Percentiles rank a stretch among this genome's conserved stretches.
Conservation (phyloP, 2,113 vertebrate genomes). For the Abramis brama region DNA sequence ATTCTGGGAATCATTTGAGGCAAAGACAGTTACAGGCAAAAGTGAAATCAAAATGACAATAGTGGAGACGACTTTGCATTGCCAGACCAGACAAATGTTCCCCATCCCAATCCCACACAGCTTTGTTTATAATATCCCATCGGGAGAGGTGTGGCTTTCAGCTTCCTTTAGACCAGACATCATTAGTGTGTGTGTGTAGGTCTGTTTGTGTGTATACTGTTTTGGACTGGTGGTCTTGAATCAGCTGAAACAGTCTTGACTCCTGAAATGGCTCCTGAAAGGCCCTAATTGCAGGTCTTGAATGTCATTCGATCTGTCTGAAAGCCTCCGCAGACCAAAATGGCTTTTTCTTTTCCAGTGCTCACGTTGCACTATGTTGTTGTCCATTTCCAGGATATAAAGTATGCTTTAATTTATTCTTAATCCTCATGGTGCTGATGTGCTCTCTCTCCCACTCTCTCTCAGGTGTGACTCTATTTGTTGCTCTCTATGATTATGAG, state of each 20-base stretch:
- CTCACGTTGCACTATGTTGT: background rate
- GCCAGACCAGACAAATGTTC: background rate
- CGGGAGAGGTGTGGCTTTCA: background rate
- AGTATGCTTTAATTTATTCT: background rate
- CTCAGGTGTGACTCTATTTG: conserved; percentile 95
- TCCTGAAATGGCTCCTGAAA: background rate
- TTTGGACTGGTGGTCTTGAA: background rate
- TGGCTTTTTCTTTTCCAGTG: conserved; percentile 1
- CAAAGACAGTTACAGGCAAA: background rate
- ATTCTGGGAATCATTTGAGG: background rate
- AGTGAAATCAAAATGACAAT: background rate
- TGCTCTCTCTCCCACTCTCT: background rate
- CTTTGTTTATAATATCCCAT: background rate
- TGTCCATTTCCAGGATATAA: background rate
- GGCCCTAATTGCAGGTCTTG: background rate
- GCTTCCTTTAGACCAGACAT: background rate
- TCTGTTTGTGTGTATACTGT: background rate
- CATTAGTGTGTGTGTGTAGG: background rate
- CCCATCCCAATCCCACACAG: background rate
- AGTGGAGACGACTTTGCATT: background rate
- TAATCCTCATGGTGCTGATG: conserved; percentile 8
- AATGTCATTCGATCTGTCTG: conserved; percentile 14
- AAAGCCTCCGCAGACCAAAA: background rate
- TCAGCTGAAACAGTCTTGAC: background rate
- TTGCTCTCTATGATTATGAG: conserved; percentile 98